phyloP scores from a whole-genome alignment of 2,797 vertebrate species.

The Microhierax caerulescens region DNA sequence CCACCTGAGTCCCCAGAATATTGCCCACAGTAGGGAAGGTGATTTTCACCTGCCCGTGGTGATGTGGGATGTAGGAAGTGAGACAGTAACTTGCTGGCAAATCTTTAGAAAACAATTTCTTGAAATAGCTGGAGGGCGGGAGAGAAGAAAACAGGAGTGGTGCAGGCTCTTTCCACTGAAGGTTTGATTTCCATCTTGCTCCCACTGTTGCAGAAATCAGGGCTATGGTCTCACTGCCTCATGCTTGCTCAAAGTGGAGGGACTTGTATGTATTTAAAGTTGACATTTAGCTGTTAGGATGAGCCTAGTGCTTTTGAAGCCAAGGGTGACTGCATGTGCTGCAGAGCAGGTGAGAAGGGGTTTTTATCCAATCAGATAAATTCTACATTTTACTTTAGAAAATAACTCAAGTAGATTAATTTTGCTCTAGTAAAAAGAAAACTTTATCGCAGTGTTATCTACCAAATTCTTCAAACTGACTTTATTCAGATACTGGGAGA shows the following conservation, averaged over 20 bases:
- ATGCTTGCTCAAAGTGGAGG: rapidly evolving
- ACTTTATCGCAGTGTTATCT: background rate
- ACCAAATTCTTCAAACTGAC: background rate
- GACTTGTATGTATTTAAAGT: background rate
- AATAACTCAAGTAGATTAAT: background rate
- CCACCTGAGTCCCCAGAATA: background rate
- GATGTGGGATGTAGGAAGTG: background rate
- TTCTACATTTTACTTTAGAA: background rate
- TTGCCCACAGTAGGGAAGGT: background rate
- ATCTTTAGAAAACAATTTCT: background rate
- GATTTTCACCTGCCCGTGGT: background rate
- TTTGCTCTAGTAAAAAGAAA: background rate
- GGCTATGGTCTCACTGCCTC: background rate
- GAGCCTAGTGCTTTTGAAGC: background rate
- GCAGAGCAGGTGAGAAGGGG: background rate
- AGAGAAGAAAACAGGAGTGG: background rate
- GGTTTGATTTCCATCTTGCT: background rate
- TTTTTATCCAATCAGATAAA: background rate
- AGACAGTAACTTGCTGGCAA: background rate
- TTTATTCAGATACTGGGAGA: background rate
- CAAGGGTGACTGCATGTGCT: rapidly evolving
- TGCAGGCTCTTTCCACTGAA: background rate
- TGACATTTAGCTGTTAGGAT: background rate
- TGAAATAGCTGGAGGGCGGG: background rate
- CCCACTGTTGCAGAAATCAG: background rate